phyloP scores from a whole-genome alignment of 1,140 invertebrate species.

The Choristoneura fumiferana region DNA sequence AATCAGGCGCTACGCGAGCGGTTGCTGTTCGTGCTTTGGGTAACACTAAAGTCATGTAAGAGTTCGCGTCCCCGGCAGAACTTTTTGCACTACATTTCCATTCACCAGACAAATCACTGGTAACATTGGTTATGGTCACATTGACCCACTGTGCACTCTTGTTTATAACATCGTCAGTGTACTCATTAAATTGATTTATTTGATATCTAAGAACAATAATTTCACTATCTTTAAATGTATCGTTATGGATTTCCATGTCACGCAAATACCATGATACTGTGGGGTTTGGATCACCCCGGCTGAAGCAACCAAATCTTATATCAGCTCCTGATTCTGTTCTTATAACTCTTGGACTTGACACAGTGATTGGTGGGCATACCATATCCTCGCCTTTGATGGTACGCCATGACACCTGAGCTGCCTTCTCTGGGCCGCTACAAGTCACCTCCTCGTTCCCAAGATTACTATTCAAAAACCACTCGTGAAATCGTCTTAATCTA shows the following conservation, averaged over 20 bases:
- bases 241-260: constrained; percentile 70
- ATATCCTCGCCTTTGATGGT: constrained; percentile 54
- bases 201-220: constrained; percentile 49
- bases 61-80: constrained; percentile 55
- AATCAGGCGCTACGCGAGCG: constrained; percentile 59
- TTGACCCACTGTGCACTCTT: constrained; percentile 72
- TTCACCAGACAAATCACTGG: constrained; percentile 67
- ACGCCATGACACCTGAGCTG: constrained; percentile 50
- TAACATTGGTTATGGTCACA: constrained; percentile 68
- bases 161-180: constrained; percentile 56
- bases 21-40: constrained; percentile 61
- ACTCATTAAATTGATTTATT: constrained; percentile 48
- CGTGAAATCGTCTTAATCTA: constrained; percentile 86
- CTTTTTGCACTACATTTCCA: constrained; percentile 72
- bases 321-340: constrained; percentile 64
- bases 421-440: constrained; percentile 53
- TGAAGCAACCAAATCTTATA: constrained; percentile 87
- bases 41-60: constrained; percentile 62
- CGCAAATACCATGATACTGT: constrained; percentile 89
- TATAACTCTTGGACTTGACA: constrained; percentile 57
- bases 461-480: constrained; percentile 86
- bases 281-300: constrained; percentile 89
- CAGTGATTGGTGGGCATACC: constrained; percentile 55
- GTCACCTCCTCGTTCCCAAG: constrained; percentile 63
- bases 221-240: constrained; percentile 48